phyloP scores from a whole-genome alignment of 2,797 vertebrate species.

The Babyrousa celebensis region DNA sequence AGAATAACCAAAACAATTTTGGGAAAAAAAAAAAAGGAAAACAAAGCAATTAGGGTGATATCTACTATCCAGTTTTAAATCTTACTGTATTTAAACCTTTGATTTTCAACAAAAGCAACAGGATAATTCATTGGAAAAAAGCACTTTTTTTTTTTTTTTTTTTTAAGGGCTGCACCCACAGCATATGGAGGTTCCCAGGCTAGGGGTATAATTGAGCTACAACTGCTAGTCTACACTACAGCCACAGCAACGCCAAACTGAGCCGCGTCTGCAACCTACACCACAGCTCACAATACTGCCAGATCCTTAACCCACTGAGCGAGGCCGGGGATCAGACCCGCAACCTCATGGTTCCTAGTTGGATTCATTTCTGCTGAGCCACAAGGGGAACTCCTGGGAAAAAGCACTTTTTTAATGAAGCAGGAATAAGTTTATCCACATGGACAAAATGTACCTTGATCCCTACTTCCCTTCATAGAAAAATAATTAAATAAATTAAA shows the following conservation, averaged over 20 bases:
- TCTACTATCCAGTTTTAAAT: neutral
- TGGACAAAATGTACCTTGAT: conserved; percentile 6
- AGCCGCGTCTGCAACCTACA: too few relatives aligned
- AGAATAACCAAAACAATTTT: neutral
- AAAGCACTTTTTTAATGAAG: neutral
- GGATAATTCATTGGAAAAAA: neutral
- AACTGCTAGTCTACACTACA: too few relatives aligned
- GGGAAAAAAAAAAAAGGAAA: neutral
- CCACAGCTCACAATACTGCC: too few relatives aligned
- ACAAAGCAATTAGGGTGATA: neutral
- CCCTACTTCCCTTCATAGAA: neutral
- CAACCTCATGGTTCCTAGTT: too few relatives aligned
- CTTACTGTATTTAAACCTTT: neutral
- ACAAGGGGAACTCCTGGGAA: neutral
- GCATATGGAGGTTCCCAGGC: too few relatives aligned
- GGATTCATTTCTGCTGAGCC: too few relatives aligned
- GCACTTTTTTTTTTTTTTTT: neutral
- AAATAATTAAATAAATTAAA: neutral
- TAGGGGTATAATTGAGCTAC: too few relatives aligned
- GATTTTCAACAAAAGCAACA: conserved; percentile 1
- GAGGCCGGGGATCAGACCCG: too few relatives aligned
- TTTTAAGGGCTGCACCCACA: too few relatives aligned
- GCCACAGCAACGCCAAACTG: too few relatives aligned
- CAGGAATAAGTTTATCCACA: neutral
- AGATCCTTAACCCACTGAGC: too few relatives aligned